Percentiles rank a stretch among this genome's conserved stretches.
Evolutionary conservation across 2,797 vertebrate genomes (phyloP).

Genomic region (Gallinago nigripennis): DNA sequence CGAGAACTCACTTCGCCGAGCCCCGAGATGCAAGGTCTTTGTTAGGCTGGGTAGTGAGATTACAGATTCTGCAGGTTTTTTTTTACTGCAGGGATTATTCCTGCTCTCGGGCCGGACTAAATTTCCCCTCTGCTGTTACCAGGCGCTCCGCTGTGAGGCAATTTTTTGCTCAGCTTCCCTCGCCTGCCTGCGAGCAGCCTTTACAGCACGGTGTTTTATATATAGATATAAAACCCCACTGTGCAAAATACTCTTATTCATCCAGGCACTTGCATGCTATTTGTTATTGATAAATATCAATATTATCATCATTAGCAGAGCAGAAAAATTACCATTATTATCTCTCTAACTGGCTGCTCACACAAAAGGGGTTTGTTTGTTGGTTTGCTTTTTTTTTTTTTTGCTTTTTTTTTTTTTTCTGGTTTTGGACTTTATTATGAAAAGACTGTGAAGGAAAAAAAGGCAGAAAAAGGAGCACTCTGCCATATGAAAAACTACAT

Average conservation of each 20-base stretch:
- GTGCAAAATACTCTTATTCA: constrained; percentile 53
- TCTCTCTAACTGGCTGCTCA: constrained; percentile 1
- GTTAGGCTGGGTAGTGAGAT: neutral
- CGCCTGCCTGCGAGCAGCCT: constrained; percentile 5
- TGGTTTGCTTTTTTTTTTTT: neutral
- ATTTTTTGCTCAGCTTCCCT: constrained; percentile 55
- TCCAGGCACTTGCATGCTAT: constrained; percentile 1
- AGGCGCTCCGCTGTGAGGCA: constrained; percentile 35
- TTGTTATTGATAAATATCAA: constrained; percentile 66
- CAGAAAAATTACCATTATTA: constrained; percentile 57
- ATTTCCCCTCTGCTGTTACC: neutral
- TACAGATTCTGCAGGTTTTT: neutral
- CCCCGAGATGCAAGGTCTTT: neutral
- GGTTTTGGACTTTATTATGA: neutral
- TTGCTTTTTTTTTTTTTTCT: neutral
- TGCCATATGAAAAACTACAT: neutral
- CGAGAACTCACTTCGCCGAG: neutral
- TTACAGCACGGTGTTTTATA: neutral
- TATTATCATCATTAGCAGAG: constrained; percentile 57
- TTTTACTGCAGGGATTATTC: constrained; percentile 15
- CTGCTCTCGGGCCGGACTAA: neutral
- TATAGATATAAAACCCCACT: constrained; percentile 45
- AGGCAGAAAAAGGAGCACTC: neutral
- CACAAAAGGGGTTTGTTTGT: neutral
- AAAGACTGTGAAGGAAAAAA: constrained; percentile 28